A percentile compares a stretch with the other conserved stretches of the same genome.
These are phyloP conservation scores for Meghimatium bilineatum DNA, from an alignment of 2,888 invertebrate species.

Conservation along the genomic window DNA sequence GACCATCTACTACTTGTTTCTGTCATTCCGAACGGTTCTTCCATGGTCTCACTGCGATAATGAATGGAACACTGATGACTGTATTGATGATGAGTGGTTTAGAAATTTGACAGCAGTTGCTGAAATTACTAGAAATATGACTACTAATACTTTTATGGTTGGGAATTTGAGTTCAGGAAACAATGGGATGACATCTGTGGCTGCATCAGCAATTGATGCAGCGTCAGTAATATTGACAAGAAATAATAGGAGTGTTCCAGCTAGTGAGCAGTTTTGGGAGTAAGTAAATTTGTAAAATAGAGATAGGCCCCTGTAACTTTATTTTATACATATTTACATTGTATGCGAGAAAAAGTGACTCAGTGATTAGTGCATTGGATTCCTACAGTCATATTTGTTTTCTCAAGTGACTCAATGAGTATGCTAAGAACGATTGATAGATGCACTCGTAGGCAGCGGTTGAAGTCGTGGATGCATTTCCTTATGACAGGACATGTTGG, in stretches of 20 bases:
- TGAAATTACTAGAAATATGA: background rate
- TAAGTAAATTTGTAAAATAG: slow-evolving; percentile 63
- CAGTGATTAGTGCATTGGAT: too few relatives aligned
- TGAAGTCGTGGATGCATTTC: too few relatives aligned
- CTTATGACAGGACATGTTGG: too few relatives aligned
- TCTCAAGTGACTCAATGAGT: too few relatives aligned
- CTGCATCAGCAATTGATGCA: background rate
- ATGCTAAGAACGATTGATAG: too few relatives aligned
- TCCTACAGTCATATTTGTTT: too few relatives aligned
- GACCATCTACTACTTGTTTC: slow-evolving; percentile 77
- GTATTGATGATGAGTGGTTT: slow-evolving; percentile 48
- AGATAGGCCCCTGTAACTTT: too few relatives aligned
- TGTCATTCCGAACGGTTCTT: slow-evolving; percentile 73
- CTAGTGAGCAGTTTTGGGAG: slow-evolving; percentile 73
- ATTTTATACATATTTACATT: too few relatives aligned
- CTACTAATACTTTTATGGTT: background rate
- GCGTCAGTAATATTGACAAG: slow-evolving; percentile 5
- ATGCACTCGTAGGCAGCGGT: too few relatives aligned
- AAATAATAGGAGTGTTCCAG: slow-evolving; percentile 52
- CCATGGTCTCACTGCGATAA: slow-evolving; percentile 77
- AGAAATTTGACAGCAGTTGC: slow-evolving; percentile 4
- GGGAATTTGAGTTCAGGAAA: background rate
- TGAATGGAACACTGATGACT: slow-evolving; percentile 73
- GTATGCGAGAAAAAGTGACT: too few relatives aligned
- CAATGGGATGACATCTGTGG: background rate